A percentile compares a stretch with the other conserved stretches of the same genome.
Conservation (phyloP, 64 coral and sea anemone species). For the Actinia equina region DNA sequence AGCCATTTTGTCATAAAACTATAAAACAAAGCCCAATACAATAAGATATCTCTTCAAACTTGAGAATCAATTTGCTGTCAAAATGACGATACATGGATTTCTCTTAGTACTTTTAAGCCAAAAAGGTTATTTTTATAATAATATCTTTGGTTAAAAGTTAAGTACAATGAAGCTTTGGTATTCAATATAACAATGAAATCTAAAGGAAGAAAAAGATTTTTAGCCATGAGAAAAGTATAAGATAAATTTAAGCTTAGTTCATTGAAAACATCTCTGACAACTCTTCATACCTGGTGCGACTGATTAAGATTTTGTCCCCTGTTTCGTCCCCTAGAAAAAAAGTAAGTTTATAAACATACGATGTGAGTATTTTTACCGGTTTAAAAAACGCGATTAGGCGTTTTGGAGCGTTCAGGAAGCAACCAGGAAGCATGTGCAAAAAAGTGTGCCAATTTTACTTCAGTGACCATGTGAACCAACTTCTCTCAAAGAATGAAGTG, state of each 20-base stretch:
- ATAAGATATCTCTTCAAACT: background rate
- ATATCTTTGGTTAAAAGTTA: background rate
- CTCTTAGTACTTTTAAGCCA: background rate
- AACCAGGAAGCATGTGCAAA: slow-evolving; percentile 16
- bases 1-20: background rate
- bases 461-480: background rate
- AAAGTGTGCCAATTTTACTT: background rate
- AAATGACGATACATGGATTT: background rate
- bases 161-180: background rate
- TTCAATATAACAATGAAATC: background rate
- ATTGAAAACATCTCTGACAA: background rate
- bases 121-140: background rate
- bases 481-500: background rate
- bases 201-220: background rate
- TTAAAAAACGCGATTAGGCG: background rate
- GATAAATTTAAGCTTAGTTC: too few species aligned
- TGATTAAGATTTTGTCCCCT: background rate
- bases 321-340: background rate
- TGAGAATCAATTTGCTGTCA: background rate
- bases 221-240: background rate
- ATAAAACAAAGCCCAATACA: background rate
- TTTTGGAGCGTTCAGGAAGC: background rate
- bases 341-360: background rate
- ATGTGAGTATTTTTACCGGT: background rate
- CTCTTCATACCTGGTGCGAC: background rate